phyloP scores from a whole-genome alignment of 2,113 vertebrate species.

The Cottus gobio region DNA sequence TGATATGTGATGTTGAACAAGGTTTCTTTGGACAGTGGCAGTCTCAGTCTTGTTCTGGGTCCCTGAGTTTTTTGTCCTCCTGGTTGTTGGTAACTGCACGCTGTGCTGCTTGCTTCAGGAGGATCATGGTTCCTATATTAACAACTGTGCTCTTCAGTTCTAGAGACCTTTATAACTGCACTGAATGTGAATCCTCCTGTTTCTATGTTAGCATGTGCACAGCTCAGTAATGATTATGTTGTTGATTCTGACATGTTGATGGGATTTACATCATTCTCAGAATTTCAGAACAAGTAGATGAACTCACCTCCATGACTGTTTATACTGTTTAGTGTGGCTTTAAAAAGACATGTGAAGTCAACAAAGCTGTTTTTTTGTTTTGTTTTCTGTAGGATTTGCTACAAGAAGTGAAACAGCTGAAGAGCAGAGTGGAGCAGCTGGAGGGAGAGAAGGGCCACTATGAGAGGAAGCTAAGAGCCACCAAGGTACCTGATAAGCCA shows the following conservation, averaged over 20 bases:
- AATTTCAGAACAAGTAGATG: neutral
- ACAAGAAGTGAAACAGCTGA: conserved; percentile 89
- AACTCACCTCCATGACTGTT: conserved; percentile 1
- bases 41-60: conserved; percentile 41
- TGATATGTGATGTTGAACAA: neutral
- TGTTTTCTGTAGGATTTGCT: conserved; percentile 86
- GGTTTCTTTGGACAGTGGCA: conserved; percentile 24
- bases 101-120: conserved; percentile 65
- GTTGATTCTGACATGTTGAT: conserved; percentile 16
- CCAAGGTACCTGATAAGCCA: conserved; percentile 85
- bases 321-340: neutral
- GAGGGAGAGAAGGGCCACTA: conserved; percentile 93
- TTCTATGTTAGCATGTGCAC: conserved; percentile 49
- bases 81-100: conserved; percentile 76
- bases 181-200: conserved; percentile 39
- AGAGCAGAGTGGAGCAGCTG: conserved; percentile 92
- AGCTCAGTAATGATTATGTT: neutral
- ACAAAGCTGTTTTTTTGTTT: conserved; percentile 8
- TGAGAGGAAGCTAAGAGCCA: conserved; percentile 93
- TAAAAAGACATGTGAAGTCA: neutral
- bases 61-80: conserved; percentile 37
- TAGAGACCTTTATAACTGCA: conserved; percentile 58
- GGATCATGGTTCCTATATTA: conserved; percentile 59
- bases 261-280: neutral
- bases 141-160: conserved; percentile 43